Base-by-base conservation (phyloP, 2,888 invertebrate genomes). In the Thecophora atra region DNA sequence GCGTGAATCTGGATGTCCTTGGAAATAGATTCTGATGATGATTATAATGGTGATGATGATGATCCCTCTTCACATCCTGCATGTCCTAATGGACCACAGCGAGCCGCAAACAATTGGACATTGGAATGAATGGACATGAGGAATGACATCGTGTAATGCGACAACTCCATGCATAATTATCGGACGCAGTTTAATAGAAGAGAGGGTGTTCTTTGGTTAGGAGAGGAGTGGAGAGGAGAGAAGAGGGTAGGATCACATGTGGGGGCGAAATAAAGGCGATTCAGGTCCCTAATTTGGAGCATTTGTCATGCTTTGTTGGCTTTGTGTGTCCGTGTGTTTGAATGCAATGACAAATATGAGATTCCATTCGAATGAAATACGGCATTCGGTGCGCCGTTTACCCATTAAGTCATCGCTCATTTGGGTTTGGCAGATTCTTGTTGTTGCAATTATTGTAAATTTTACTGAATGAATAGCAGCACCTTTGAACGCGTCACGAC, bases 301-400 rank as follows among this genome's bases (percentile, higher is more conserved):
- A 52, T 65, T 65, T n/a, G 51, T 65, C 52, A 52, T 26, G 65
- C 52, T 24, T 65, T 65, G 54, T 54, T 54, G n/a, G 24, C 24
- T 58, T 11, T 28, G 58, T 58, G 17, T 58, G 58, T 17, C 1
- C 26, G 21, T 15, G 58, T 58, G 58, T 66, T 37, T 44, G 42
- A 24, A 47, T 47, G 64, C 7, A 21, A 52, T 67, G 67, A 67
- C 67, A 67, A 67, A 67, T 67, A 67, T 67, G 54, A 37, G 67
- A 67, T 54, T 56, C 54, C 67, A 67, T 67, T 67, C 37, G 19
- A 52, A 67, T 67, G 67, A 67, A 67, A 37, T 56, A 67, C 67
- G 67, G 54, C 30, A 37, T 67, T 17, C 24, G 6, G 19, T 30
- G 54, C 30, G 67, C 67, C 54, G 52, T 54, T 64, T 64, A 26